A percentile compares a stretch with the other conserved stretches of the same genome.
Conservation (phyloP, 2,888 invertebrate genomes). For the Tipula confusa region DNA sequence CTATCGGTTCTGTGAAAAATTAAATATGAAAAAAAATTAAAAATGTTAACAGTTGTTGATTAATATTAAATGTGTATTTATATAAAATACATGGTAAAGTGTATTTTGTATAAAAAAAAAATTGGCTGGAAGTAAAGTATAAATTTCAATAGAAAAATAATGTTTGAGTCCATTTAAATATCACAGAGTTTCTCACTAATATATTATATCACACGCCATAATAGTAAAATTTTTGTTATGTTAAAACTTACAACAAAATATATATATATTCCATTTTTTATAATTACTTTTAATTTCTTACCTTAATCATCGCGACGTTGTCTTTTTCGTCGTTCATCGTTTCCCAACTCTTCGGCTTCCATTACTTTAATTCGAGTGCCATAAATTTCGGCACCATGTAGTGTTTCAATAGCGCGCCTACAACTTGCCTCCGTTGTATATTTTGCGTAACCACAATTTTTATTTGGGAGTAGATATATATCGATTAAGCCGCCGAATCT, state of each 20-base stretch:
- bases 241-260: neutral
- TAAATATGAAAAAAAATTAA: constrained; percentile 26
- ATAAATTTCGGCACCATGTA: constrained; percentile 85
- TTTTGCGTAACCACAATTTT: constrained; percentile 89
- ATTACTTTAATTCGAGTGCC: constrained; percentile 69
- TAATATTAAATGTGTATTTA: neutral
- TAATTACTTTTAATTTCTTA: neutral
- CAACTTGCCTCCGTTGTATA: constrained; percentile 74
- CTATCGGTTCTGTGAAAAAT: constrained; percentile 30
- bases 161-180: constrained; percentile 28
- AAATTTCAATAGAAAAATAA: constrained; percentile 20
- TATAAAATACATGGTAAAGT: neutral
- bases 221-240: neutral
- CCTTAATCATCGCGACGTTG: constrained; percentile 28
- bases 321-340: constrained; percentile 45
- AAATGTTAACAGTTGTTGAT: constrained; percentile 26
- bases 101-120: neutral
- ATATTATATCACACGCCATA: neutral
- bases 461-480: constrained; percentile 81
- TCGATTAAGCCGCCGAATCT: constrained; percentile 88
- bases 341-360: constrained; percentile 71
- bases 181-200: constrained; percentile 25
- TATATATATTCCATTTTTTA: neutral
- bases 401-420: constrained; percentile 47
- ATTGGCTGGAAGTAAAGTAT: neutral